Evolutionary conservation across 2,113 vertebrate species (phyloP).

Genomic region (Hippocampus abdominalis): DNA sequence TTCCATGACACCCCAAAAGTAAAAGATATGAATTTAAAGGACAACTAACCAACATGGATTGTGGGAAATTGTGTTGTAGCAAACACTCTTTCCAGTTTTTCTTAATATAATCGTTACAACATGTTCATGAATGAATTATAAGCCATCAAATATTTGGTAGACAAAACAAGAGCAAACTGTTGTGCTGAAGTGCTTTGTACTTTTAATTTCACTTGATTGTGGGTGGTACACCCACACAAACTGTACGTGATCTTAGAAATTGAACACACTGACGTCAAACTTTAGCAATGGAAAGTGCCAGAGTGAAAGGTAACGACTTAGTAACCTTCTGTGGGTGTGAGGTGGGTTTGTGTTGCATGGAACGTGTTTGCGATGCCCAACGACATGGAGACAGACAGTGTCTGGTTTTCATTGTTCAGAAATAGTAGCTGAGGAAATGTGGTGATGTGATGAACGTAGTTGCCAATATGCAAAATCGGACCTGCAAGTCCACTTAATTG

Average conservation of each 20-base stretch:
- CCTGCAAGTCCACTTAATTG: background rate
- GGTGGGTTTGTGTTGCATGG: slow-evolving; percentile 8
- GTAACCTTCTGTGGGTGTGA: slow-evolving; percentile 38
- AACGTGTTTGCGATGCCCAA: slow-evolving; percentile 26
- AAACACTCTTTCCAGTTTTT: background rate
- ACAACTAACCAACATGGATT: background rate
- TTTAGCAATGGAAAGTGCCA: slow-evolving; percentile 54
- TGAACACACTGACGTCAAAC: slow-evolving; percentile 10
- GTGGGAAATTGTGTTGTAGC: background rate
- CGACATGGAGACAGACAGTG: slow-evolving; percentile 15
- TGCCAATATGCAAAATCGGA: background rate
- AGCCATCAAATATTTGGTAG: background rate
- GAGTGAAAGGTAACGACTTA: background rate
- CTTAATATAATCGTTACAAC: background rate
- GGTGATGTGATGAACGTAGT: background rate
- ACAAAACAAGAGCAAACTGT: background rate
- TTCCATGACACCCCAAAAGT: background rate
- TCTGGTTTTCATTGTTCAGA: slow-evolving; percentile 25
- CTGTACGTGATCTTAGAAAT: slow-evolving; percentile 4
- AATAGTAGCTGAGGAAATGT: slow-evolving; percentile 1
- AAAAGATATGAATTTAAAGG: too few species aligned
- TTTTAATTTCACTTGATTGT: background rate
- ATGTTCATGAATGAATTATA: background rate
- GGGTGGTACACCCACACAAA: background rate
- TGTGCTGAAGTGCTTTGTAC: background rate